Evolutionary conservation across 2,797 vertebrate species (phyloP), one percentile per base, ranked within the genome.

Genomic region (Erethizon dorsatum): DNA sequence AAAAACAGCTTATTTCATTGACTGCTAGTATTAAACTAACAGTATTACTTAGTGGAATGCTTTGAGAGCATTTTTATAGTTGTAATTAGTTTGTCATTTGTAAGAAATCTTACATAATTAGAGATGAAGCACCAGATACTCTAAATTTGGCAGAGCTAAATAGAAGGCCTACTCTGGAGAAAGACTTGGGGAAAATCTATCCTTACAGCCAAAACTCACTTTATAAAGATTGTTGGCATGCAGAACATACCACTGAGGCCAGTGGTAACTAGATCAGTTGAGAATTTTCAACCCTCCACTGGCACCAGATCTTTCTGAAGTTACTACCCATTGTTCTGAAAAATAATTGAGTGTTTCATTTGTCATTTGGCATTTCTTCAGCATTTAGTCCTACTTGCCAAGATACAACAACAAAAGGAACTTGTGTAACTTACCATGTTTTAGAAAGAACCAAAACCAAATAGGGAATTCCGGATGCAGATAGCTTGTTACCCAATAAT

Each of bases 11-110:
- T 92, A 77, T 88, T 92, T 93, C 33, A 56, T 45, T 8, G 3
- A n/a, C 88, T 96, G 59, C n/a, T 93, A 57, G n/a, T 84, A 93
- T 87, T 92, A 84, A 47, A 93, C 12, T 92, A 83, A 79, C 14
- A 87, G 7, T 93, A 73, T 85, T 73, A 45, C 59, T 37, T 84
- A 65, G 13, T 59, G 61, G 31, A 47, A 85, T 71, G 28, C 33
- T 83, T 92, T 61, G 26, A 86, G 80, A 56, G 47, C 80, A 4
- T 31, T 92, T 93, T 95, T 96, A 37, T 73, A 63, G 91, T 69
- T 85, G 10, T 92, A 79, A 94, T 91, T 92, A 77, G 24, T 56
- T 90, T 91, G 26, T 95, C 47, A 89, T 6, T 79, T 84, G 37
- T 83, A 95, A 90, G 77, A 94, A 95, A 71, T 65, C 12, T 61